Base-by-base conservation (phyloP, 1,140 invertebrate species). In the Uloborus diversus region DNA sequence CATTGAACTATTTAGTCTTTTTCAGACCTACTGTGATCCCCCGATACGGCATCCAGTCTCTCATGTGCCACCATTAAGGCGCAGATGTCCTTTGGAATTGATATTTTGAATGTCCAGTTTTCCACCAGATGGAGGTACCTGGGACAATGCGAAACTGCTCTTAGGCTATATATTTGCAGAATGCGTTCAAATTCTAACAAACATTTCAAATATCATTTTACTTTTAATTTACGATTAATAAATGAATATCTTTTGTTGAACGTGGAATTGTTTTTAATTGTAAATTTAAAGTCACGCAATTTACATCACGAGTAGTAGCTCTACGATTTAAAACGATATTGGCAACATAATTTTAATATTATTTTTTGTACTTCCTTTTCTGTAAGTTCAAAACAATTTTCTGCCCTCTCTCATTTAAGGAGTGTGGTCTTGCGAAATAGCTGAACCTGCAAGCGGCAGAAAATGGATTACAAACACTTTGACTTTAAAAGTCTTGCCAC, bases 401-500 rank as follows among this genome's bases (percentile, higher is more conserved):
- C 37, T 42, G 1, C 14, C 13, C 14, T 27, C 32, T 62, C 32
- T 28, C 14, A 13, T 33, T 1, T 30, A n/a, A 75, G 71, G 71
- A 17, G 23, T 32, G 7, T 75, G 71, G 71, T 25, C 17, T 3
- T 75, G 71, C 23, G 20, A 51, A 35, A 37, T 75, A 5, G 37
- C 0, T 9, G 28, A 64, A 27, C 17, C 9, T 0, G 20, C 37
- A 7, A 30, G 20, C 62, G 28, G 42, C 1, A 61, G 42, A 30
- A 33, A 25, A 20, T 75, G 71, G 71, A 64, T 47, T 3, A 75
- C 59, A 7, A 75, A 75, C 30, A 17, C 35, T 4, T 7, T 64
- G 2, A 27, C 20, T 5, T 0, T 75, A 13, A 49, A 64, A 53
- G 59, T 64, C 13, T 23, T 64, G 1, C 71, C 71, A 1, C 17